These are phyloP conservation scores for Dicycla oo DNA, from an alignment of 2,888 invertebrate genomes.

Conservation along the genomic window DNA sequence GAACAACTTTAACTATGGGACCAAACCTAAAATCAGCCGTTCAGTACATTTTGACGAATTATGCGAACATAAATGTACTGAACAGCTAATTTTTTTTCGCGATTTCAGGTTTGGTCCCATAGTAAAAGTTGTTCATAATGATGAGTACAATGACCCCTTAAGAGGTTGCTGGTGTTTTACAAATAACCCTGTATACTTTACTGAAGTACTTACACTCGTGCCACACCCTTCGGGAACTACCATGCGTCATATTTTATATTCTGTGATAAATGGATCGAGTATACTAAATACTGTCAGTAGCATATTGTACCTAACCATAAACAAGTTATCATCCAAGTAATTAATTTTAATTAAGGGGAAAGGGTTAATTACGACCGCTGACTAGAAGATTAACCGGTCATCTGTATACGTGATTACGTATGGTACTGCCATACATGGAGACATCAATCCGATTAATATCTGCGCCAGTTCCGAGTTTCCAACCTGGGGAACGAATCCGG, in stretches of 20 bases:
- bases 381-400: constrained; percentile 4
- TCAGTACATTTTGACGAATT: no score
- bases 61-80: no score
- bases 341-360: constrained; percentile 28
- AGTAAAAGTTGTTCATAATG: no score
- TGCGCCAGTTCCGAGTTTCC: not conserved
- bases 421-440: no score
- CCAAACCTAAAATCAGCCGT: no score
- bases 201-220: no score
- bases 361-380: constrained; percentile 34
- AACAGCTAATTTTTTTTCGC: no score
- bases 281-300: constrained; percentile 2
- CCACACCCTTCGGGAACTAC: not conserved
- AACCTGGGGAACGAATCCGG: not conserved
- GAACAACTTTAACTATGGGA: no score
- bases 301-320: not conserved
- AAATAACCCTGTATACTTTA: no score
- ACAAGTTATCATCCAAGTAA: constrained; percentile 15
- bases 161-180: no score
- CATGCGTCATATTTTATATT: not conserved
- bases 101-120: no score
- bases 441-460: not conserved
- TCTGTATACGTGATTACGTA: not conserved
- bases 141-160: no score
- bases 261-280: not conserved